Evolutionary conservation across 2,797 vertebrate species (phyloP).

Genomic region (Nasua narica): DNA sequence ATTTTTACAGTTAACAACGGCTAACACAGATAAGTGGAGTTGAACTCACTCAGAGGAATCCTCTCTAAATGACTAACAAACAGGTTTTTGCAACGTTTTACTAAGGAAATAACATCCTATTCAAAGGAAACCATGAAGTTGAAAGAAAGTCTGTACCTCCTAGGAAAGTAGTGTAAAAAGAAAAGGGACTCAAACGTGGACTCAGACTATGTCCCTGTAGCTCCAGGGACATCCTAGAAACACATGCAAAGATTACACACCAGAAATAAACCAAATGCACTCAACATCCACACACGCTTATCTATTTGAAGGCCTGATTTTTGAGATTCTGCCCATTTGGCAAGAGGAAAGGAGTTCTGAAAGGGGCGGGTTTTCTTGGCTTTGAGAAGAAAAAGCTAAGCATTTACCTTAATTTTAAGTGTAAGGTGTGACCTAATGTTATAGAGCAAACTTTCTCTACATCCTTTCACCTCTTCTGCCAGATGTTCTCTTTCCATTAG

Average conservation of each 20-base stretch:
- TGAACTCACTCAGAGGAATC: background rate
- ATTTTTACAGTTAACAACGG: background rate
- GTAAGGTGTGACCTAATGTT: background rate
- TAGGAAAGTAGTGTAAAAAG: conserved; percentile 10
- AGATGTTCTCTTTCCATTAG: background rate
- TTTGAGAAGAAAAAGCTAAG: background rate
- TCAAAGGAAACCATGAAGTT: background rate
- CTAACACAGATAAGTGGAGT: background rate
- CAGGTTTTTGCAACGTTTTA: background rate
- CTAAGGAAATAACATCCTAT: background rate
- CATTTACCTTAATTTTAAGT: background rate
- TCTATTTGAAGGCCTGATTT: background rate
- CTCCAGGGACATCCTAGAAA: background rate
- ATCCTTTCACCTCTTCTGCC: background rate
- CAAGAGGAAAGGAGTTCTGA: background rate
- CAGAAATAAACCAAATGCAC: background rate
- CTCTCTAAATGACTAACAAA: conserved; percentile 32
- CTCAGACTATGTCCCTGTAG: background rate
- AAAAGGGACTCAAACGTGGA: background rate
- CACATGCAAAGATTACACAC: background rate
- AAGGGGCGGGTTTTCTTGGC: background rate
- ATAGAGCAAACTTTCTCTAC: background rate
- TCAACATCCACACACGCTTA: background rate
- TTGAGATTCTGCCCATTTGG: background rate
- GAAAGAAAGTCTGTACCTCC: background rate